Percentiles rank a stretch among this genome's conserved stretches.
These are phyloP conservation scores for Homarus americanus DNA, from an alignment of 1,140 invertebrate species.

Conservation along the genomic window DNA sequence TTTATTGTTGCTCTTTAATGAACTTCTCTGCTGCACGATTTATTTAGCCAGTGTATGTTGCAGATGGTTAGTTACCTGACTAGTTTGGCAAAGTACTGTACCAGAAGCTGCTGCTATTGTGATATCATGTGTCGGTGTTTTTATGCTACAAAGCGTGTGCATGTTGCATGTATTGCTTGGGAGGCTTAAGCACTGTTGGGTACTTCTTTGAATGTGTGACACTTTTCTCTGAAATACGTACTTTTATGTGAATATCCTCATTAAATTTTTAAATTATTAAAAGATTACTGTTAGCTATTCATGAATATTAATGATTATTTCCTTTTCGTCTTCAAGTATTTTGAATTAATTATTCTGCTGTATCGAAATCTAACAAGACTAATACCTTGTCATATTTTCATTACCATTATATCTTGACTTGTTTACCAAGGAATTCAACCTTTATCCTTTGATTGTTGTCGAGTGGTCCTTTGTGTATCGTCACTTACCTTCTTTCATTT, in stretches of 20 bases:
- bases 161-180: conserved; percentile 54
- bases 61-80: conserved; percentile 27
- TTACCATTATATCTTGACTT: not conserved
- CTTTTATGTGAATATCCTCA: not conserved
- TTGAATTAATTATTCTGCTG: conserved; percentile 26
- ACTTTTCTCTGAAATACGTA: not conserved
- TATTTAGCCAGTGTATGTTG: conserved; percentile 35
- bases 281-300: not conserved
- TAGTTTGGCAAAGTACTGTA: conserved; percentile 36
- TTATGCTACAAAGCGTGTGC: not conserved
- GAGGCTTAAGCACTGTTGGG: conserved; percentile 27
- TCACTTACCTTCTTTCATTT: not conserved
- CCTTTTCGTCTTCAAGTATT: not conserved
- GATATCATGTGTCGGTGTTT: conserved; percentile 17
- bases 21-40: conserved; percentile 58
- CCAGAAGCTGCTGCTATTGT: conserved; percentile 47
- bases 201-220: not conserved
- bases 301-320: not conserved
- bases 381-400: conserved; percentile 17
- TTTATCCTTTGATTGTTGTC: not conserved
- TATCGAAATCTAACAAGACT: conserved; percentile 33
- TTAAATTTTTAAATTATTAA: not conserved
- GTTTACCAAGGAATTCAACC: not conserved
- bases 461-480: not conserved
- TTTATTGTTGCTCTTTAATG: conserved; percentile 21